phyloP scores from a whole-genome alignment of 2,797 vertebrate genomes.

The Coregonus sp. region DNA sequence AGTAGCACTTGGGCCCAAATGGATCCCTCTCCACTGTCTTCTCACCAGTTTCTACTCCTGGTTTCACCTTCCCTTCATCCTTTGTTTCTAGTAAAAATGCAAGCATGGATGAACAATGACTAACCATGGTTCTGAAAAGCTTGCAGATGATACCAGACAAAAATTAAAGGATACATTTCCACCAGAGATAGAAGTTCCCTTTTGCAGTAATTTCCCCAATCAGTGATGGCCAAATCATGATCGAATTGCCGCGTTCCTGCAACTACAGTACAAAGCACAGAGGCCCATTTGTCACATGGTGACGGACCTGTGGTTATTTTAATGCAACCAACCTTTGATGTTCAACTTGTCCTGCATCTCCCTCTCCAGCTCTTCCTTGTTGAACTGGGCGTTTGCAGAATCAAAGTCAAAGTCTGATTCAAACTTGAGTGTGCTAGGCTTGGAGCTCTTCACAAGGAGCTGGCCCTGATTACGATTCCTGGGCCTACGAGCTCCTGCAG shows the following conservation, averaged over 20 bases:
- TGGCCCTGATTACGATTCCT: slow-evolving; percentile 87
- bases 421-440: slow-evolving; percentile 83
- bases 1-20: slow-evolving; percentile 89
- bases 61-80: slow-evolving; percentile 71
- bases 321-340: slow-evolving; percentile 80
- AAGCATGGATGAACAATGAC: background rate
- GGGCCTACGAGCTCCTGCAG: slow-evolving; percentile 82
- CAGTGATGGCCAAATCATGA: too few species aligned
- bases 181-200: too few species aligned
- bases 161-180: background rate
- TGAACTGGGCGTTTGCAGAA: slow-evolving; percentile 95
- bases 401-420: slow-evolving; percentile 98
- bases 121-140: background rate
- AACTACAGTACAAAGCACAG: too few species aligned
- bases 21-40: slow-evolving; percentile 72
- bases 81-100: slow-evolving; percentile 53
- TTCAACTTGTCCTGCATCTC: slow-evolving; percentile 83
- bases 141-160: background rate
- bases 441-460: slow-evolving; percentile 79
- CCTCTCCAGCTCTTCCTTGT: slow-evolving; percentile 88
- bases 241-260: too few species aligned
- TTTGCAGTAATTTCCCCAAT: too few species aligned
- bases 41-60: slow-evolving; percentile 71
- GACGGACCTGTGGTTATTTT: background rate
- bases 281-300: background rate